Conservation (phyloP, 2,888 invertebrate genomes). For the Hirudinaria manillensis region DNA sequence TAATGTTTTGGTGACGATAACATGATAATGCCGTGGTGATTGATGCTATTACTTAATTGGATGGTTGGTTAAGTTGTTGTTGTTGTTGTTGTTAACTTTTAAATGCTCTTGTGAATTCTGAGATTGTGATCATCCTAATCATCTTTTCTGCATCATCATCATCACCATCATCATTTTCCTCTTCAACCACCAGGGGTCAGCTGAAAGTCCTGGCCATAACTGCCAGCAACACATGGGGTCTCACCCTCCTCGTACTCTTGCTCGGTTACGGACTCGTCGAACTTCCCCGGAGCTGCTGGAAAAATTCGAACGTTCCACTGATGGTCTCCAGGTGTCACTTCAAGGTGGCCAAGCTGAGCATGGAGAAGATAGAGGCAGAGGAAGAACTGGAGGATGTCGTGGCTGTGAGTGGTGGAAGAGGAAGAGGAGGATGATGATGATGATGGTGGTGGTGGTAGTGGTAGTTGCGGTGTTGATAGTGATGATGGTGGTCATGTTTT, state of each 20-base stretch:
- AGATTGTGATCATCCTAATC: not conserved
- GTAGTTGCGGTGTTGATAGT: not conserved
- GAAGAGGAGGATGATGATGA: not conserved
- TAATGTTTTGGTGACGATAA: not conserved
- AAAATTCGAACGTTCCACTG: slow-evolving; percentile 67
- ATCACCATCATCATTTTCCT: too few species aligned
- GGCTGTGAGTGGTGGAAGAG: slow-evolving; percentile 62
- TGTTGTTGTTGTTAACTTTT: not conserved
- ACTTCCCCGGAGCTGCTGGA: slow-evolving; percentile 81
- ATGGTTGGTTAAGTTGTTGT: not conserved
- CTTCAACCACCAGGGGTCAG: slow-evolving; percentile 62
- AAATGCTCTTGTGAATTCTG: not conserved
- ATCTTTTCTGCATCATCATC: not conserved
- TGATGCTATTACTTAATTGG: not conserved
- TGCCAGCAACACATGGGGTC: slow-evolving; percentile 98
- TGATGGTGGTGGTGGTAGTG: not conserved
- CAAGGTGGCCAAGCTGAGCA: slow-evolving; percentile 84
- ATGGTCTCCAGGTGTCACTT: slow-evolving; percentile 77
- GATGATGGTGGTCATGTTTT: not conserved
- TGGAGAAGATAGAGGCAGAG: slow-evolving; percentile 93
- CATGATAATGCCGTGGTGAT: not conserved
- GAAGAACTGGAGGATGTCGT: slow-evolving; percentile 90
- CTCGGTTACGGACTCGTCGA: slow-evolving; percentile 91
- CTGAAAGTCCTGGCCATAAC: slow-evolving; percentile 93
- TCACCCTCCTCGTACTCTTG: slow-evolving; percentile 84